phyloP scores from a whole-genome alignment of 2,113 vertebrate species.

The Mesembrinibis cayennensis region DNA sequence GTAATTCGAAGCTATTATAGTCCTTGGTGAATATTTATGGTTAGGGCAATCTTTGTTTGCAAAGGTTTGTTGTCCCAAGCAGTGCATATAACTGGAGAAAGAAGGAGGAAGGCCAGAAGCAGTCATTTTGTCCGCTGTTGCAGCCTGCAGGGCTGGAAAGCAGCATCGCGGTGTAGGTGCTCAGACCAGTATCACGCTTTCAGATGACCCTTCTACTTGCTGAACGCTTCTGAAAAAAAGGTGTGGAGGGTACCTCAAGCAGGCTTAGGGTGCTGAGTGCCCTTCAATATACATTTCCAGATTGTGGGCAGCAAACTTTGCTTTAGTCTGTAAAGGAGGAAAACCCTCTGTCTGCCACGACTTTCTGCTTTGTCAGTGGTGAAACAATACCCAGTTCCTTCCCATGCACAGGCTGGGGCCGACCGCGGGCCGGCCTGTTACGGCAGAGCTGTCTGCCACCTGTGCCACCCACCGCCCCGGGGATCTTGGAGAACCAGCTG shows the following conservation, averaged over 20 bases:
- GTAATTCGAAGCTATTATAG: not conserved
- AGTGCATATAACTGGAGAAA: too few relatives aligned
- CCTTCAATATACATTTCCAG: not conserved
- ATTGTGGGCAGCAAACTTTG: rapidly evolving
- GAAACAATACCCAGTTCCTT: not conserved
- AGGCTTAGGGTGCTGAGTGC: not conserved
- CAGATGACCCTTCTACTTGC: not conserved
- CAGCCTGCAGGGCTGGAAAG: not conserved
- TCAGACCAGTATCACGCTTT: not conserved
- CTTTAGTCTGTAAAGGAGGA: not conserved
- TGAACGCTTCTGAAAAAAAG: not conserved
- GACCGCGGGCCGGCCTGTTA: rapidly evolving
- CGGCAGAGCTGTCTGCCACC: not conserved
- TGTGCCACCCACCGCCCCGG: not conserved
- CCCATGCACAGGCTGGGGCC: rapidly evolving
- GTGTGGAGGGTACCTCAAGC: not conserved
- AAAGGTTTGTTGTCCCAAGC: not conserved
- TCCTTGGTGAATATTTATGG: not conserved
- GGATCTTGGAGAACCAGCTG: not conserved
- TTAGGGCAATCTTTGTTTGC: not conserved
- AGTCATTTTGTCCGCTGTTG: not conserved
- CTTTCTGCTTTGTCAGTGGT: not conserved
- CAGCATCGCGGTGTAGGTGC: rapidly evolving
- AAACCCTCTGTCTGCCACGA: not conserved
- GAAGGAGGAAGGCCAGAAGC: not conserved